phyloP scores from a whole-genome alignment of 2,888 invertebrate genomes.

The Melieria omissa region DNA sequence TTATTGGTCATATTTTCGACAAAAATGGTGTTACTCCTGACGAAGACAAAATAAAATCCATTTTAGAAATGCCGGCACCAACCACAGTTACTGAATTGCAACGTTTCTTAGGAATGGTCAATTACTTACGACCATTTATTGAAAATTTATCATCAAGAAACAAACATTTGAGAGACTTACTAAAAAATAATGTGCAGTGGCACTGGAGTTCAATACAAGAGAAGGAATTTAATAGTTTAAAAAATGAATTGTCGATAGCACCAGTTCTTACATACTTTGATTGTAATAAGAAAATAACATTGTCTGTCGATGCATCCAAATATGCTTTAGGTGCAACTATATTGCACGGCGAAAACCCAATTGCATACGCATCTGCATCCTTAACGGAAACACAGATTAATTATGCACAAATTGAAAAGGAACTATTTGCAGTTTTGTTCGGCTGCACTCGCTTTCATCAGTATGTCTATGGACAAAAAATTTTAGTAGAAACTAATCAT shows the following conservation, averaged over 20 bases:
- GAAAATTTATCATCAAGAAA: constrained; percentile 39
- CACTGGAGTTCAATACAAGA: constrained; percentile 33
- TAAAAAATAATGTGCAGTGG: constrained; percentile 36
- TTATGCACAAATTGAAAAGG: constrained; percentile 44
- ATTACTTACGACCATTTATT: constrained; percentile 38
- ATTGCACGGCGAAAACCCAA: constrained; percentile 33
- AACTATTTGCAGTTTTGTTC: constrained; percentile 39
- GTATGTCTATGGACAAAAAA: too few relatives aligned
- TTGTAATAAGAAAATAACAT: constrained; percentile 28
- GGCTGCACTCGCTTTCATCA: constrained; percentile 2
- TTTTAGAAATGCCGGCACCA: constrained; percentile 2
- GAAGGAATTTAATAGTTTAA: constrained; percentile 35
- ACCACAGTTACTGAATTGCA: neutral
- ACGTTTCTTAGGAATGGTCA: constrained; percentile 9
- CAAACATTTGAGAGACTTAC: constrained; percentile 36
- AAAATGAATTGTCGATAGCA: constrained; percentile 22
- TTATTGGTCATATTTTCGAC: constrained; percentile 25
- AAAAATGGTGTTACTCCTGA: constrained; percentile 18
- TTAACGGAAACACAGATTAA: constrained; percentile 28
- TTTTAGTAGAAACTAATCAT: too few relatives aligned
- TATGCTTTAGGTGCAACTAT: constrained; percentile 34
- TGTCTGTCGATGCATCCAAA: constrained; percentile 37
- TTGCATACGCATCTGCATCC: constrained; percentile 33
- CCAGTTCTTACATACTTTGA: constrained; percentile 38
- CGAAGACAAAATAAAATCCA: constrained; percentile 6